Evolutionary conservation across 1,140 invertebrate species (phyloP).

Genomic region (Saccostrea cuccullata): DNA sequence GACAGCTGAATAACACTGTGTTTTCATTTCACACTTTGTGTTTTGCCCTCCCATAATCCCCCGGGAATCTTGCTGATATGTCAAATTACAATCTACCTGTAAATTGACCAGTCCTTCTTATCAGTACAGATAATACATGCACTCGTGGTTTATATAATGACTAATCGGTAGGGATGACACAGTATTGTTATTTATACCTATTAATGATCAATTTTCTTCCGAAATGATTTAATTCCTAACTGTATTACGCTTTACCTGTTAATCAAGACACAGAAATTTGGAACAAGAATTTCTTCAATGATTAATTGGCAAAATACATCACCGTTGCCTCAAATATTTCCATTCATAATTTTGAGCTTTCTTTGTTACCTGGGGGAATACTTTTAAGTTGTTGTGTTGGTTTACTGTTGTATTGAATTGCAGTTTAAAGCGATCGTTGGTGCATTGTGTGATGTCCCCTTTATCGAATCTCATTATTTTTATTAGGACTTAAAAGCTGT

Average conservation of each 20-base stretch:
- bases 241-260: background rate
- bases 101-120: background rate
- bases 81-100: slow-evolving; percentile 8
- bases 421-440: background rate
- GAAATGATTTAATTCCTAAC: background rate
- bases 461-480: slow-evolving; percentile 2
- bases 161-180: background rate
- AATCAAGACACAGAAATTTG: background rate
- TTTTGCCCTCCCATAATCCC: background rate
- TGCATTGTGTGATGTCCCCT: background rate
- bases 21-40: background rate
- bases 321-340: background rate
- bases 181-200: background rate
- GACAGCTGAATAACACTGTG: background rate
- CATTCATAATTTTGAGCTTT: slow-evolving; percentile 10
- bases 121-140: background rate
- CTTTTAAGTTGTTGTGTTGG: background rate
- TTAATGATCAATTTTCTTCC: background rate
- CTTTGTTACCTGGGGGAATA: background rate
- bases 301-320: background rate
- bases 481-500: slow-evolving; percentile 5
- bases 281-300: background rate
- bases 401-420: background rate
- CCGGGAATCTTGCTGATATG: background rate
- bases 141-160: background rate